Evolutionary conservation across 2,888 invertebrate species (phyloP), one percentile per base, ranked within the genome.

Genomic region (Acanthosepion pharaonis): DNA sequence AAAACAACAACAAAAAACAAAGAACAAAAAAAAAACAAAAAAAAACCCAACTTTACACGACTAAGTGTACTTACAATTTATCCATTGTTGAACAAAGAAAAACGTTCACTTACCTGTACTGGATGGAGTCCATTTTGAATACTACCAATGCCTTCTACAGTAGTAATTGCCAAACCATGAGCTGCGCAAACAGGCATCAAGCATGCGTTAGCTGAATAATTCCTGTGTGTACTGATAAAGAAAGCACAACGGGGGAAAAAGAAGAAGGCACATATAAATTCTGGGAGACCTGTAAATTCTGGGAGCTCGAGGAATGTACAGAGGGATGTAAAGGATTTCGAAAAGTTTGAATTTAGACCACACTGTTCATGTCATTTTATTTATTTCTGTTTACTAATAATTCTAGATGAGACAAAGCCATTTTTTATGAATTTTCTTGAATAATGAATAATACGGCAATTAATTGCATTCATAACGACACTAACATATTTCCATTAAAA

Each of bases 81-180:
- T 25, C 8, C 2, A 0, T 25, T 8, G 25, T 4, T 2, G 42
- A 42, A 42, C 11, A n/a, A n/a, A 28, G 18, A 78, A 11, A n/a
- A 78, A 28, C 25, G 28, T 11, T 28, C 42, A 91, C 93, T 78
- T 94, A 97, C 97, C 97, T 97, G 97, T n/a, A 97, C 95, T 0
- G 97, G 96, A 95, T 97, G 97, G 25, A 97, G 96, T 33, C 96
- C 96, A 28, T 96, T 96, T 25, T 95, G 96, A 9, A 96, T 96
- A 94, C 96, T 96, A 18, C 97, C 97, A 20, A 97, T 96, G 11
- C 97, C 97, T 95, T 97, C 97, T 91, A 97, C 97, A 20, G 97
- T 97, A 20, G 97, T 97, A 51, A 97, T 96, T 28, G 97, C 96
- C 95, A 96, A 94, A 9, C 97, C 97, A 95, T 97, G 97, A 55